Evolutionary conservation across 1,140 invertebrate species (phyloP).

Genomic region (Reticulitermes speratus): DNA sequence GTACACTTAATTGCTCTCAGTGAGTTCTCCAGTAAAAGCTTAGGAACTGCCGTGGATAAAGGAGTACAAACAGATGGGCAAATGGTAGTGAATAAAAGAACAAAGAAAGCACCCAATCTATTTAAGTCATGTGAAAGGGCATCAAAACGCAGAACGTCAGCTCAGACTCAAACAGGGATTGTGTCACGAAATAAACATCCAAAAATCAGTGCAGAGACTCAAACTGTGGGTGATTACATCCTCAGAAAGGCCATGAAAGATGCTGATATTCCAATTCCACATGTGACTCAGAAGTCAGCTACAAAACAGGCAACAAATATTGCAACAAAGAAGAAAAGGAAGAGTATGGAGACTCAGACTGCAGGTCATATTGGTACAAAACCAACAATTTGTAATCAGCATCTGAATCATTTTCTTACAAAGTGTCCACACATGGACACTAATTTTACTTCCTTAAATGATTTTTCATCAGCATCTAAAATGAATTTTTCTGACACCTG

Average conservation of each 20-base stretch:
- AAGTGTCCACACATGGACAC: slow-evolving; percentile 12
- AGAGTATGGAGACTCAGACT: slow-evolving; percentile 39
- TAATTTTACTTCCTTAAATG: slow-evolving; percentile 46
- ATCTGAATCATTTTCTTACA: neutral
- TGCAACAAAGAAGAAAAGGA: slow-evolving; percentile 37
- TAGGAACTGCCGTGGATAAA: slow-evolving; percentile 42
- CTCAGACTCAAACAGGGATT: slow-evolving; percentile 52
- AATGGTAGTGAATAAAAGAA: slow-evolving; percentile 40
- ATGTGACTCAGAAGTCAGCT: slow-evolving; percentile 31
- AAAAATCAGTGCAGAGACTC: slow-evolving; percentile 50
- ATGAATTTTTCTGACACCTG: slow-evolving; percentile 36
- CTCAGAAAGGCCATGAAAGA: slow-evolving; percentile 38
- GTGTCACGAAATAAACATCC: slow-evolving; percentile 41
- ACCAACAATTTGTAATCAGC: neutral
- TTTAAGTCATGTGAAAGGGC: slow-evolving; percentile 37
- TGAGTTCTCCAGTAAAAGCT: slow-evolving; percentile 21
- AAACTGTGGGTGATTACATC: slow-evolving; percentile 47
- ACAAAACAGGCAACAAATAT: slow-evolving; percentile 40
- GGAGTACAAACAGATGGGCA: slow-evolving; percentile 46
- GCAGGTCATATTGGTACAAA: neutral
- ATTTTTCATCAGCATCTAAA: slow-evolving; percentile 42
- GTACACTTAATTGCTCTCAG: slow-evolving; percentile 36
- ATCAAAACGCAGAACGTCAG: slow-evolving; percentile 43
- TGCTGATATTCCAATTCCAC: slow-evolving; percentile 29
- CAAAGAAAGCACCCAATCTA: slow-evolving; percentile 40